Evolutionary conservation across 2,888 invertebrate species (phyloP), one percentile per base, ranked within the genome.

Genomic region (Caenorhabditis plicata): DNA sequence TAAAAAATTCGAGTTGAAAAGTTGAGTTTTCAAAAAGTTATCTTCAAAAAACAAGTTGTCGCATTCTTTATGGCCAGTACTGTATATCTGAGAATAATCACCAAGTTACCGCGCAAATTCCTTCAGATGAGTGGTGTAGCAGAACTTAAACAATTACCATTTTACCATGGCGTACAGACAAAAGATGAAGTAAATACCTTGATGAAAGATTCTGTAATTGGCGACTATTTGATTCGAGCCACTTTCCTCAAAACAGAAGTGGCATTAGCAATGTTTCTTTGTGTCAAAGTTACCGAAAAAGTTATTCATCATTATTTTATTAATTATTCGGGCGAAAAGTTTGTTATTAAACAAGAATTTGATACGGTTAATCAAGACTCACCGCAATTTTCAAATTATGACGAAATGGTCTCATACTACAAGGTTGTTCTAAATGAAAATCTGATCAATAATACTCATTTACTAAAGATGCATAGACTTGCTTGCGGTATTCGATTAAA

Each of bases 81-180:
- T n/a, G n/a, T n/a, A n/a, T n/a, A n/a, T n/a, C n/a, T n/a, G n/a
- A n/a, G n/a, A n/a, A n/a, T n/a, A n/a, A n/a, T n/a, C n/a, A n/a
- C n/a, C n/a, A n/a, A n/a, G n/a, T n/a, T n/a, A n/a, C n/a, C n/a
- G n/a, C n/a, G n/a, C n/a, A 53, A 43, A 19, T 42, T 38, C 13
- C 19, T 27, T 4, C 20, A 44, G 11, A 35, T 20, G 27, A 25
- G 19, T 17, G 48, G 27, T 2, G 33, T 36, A 23, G 50, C 51
- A 25, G 38, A 43, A 0, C 41, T 56, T 4, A 40, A 50, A 5
- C 40, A 47, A 32, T 27, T 47, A 17, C 51, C 38, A 32, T 57
- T 47, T 39, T 57, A 57, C 26, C 57, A 57, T 26, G 57, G 57
- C 15, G 57, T 57, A 8, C 51, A 45, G 41, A 56, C 44, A 40